phyloP scores from a whole-genome alignment of 1,140 invertebrate species.

The Hermetia illucens region DNA sequence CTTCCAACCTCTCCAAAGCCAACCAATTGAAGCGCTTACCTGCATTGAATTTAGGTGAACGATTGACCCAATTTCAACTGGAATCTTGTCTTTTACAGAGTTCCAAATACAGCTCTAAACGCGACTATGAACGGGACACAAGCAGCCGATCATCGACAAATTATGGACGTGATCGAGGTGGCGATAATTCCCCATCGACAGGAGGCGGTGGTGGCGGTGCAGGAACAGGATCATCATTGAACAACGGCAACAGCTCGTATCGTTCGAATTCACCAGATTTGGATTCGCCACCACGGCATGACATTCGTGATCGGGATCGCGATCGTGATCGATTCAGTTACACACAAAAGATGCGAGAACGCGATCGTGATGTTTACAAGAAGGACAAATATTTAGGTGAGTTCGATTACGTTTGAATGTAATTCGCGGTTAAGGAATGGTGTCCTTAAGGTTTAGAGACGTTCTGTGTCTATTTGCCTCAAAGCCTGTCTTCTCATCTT shows the following conservation, averaged over 20 bases:
- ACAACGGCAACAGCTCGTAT: slow-evolving; percentile 56
- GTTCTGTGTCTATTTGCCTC: too few species aligned
- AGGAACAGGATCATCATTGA: slow-evolving; percentile 51
- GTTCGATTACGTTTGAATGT: too few species aligned
- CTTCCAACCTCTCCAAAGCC: neutral
- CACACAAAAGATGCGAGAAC: slow-evolving; percentile 63
- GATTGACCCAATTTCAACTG: neutral
- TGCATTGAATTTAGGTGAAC: neutral
- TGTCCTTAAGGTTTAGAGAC: too few species aligned
- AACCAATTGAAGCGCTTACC: neutral
- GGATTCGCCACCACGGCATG: slow-evolving; percentile 41
- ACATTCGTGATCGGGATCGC: slow-evolving; percentile 34
- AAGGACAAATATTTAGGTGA: slow-evolving; percentile 72
- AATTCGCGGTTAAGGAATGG: too few species aligned
- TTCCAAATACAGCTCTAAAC: slow-evolving; percentile 53
- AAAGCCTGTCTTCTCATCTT: too few species aligned
- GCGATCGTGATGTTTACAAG: slow-evolving; percentile 84
- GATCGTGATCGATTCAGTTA: slow-evolving; percentile 37
- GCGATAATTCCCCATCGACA: slow-evolving; percentile 42
- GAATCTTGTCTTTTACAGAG: slow-evolving; percentile 36
- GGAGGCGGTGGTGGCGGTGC: slow-evolving; percentile 42
- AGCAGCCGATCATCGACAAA: slow-evolving; percentile 17
- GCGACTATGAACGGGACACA: slow-evolving; percentile 31
- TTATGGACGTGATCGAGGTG: slow-evolving; percentile 21
- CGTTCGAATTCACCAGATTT: slow-evolving; percentile 57